Evolutionary conservation across 2,888 invertebrate genomes (phyloP).

Genomic region (Ormyrus nitidulus): DNA sequence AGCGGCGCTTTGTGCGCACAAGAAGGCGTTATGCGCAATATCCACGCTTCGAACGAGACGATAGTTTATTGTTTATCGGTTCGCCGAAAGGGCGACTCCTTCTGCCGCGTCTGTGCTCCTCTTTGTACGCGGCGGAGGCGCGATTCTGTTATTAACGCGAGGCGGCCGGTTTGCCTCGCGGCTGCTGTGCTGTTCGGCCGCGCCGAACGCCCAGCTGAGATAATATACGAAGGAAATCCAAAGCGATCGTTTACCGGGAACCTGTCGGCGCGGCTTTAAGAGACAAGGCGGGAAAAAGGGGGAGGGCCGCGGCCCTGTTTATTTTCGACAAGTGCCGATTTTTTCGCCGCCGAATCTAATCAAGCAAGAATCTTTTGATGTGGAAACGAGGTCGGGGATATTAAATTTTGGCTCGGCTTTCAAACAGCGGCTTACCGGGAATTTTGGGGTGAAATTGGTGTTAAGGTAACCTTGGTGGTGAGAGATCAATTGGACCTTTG

Average conservation of each 20-base stretch:
- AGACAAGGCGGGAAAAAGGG: background rate
- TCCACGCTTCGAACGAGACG: conserved; percentile 5
- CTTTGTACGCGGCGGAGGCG: background rate
- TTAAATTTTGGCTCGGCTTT: too few species aligned
- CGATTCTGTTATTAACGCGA: conserved; percentile 10
- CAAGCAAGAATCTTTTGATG: too few species aligned
- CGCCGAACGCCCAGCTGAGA: conserved; percentile 15
- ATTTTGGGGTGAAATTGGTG: too few species aligned
- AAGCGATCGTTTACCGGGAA: background rate
- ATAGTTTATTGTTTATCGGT: conserved; percentile 45
- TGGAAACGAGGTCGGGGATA: too few species aligned
- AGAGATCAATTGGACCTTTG: too few species aligned
- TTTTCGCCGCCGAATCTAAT: background rate
- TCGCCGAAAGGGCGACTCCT: conserved; percentile 4
- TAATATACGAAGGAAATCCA: conserved; percentile 22
- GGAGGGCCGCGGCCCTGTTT: background rate
- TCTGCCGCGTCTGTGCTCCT: background rate
- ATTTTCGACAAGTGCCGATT: background rate
- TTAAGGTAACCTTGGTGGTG: too few species aligned
- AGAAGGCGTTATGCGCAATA: background rate
- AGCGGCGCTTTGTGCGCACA: conserved; percentile 25
- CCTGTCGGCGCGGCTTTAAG: background rate
- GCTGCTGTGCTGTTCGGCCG: background rate
- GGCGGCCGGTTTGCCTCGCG: background rate
- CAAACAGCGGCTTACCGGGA: too few species aligned